Percentiles rank a stretch among this genome's conserved stretches.
Conservation (phyloP, 1,140 invertebrate species). For the Lepidurus couesii region DNA sequence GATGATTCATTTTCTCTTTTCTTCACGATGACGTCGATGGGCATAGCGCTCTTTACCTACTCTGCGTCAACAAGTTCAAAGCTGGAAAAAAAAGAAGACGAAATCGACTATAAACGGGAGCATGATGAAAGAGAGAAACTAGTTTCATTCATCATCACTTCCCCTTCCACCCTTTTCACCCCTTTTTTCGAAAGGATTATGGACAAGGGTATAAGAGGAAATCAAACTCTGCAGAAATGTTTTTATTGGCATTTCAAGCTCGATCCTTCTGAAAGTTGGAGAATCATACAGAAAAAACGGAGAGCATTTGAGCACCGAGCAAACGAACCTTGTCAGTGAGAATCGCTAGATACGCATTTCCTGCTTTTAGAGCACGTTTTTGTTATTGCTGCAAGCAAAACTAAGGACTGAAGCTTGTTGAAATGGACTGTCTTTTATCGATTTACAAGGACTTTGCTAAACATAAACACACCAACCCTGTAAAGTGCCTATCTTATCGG, state of each 20-base stretch:
- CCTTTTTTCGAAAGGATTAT: not conserved
- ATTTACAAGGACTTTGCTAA: too few species aligned
- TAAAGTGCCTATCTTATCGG: too few species aligned
- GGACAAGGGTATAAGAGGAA: not conserved
- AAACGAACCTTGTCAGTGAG: conserved; percentile 7
- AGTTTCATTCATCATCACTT: not conserved
- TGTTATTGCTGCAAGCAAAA: too few species aligned
- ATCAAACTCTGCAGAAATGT: not conserved
- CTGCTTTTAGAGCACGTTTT: not conserved
- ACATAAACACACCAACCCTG: too few species aligned
- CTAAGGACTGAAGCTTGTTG: too few species aligned
- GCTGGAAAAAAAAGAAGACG: not conserved
- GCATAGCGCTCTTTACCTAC: not conserved
- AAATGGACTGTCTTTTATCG: too few species aligned
- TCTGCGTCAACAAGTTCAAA: not conserved
- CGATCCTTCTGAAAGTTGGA: not conserved
- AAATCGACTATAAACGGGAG: not conserved
- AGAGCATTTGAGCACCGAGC: not conserved
- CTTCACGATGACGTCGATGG: not conserved
- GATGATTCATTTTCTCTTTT: not conserved
- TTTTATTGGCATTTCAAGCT: not conserved
- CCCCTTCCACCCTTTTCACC: not conserved
- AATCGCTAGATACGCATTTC: not conserved
- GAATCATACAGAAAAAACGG: not conserved
- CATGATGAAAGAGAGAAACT: not conserved